phyloP scores from a whole-genome alignment of 2,797 vertebrate genomes.

The Manis crassicaudata region DNA sequence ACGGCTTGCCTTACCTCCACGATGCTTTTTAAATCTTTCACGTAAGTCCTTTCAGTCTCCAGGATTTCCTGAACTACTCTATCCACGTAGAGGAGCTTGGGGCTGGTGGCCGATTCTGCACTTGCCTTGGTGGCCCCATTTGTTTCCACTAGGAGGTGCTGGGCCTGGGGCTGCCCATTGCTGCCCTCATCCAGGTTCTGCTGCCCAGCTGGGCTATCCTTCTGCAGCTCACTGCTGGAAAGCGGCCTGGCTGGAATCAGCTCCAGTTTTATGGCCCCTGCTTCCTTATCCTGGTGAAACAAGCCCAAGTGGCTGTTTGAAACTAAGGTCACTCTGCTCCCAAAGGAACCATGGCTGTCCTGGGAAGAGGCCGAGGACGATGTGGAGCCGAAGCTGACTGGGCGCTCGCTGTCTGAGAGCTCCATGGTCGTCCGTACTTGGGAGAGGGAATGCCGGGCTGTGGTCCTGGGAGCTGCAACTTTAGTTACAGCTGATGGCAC shows the following conservation, averaged over 20 bases:
- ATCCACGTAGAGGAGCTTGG: constrained; percentile 95
- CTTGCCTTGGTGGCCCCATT: constrained; percentile 69
- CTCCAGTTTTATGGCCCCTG: constrained; percentile 94
- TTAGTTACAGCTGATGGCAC: constrained; percentile 89
- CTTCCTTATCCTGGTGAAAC: constrained; percentile 91
- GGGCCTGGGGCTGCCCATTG: constrained; percentile 71
- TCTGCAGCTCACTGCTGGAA: constrained; percentile 81
- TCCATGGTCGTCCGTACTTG: constrained; percentile 93
- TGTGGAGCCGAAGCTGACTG: constrained; percentile 97
- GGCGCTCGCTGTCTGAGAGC: constrained; percentile 94
- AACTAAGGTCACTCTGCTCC: constrained; percentile 93
- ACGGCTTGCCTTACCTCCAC: constrained; percentile 91
- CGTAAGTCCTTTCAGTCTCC: constrained; percentile 97
- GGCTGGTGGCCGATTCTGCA: constrained; percentile 87
- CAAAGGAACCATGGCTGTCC: constrained; percentile 97
- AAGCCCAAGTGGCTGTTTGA: constrained; percentile 90
- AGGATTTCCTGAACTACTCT: constrained; percentile 98
- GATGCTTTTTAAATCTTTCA: constrained; percentile 96
- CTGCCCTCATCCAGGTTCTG: constrained; percentile 64
- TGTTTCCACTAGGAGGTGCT: constrained; percentile 83
- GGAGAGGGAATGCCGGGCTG: constrained; percentile 82
- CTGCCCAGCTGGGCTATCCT: constrained; percentile 55
- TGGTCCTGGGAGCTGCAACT: constrained; percentile 85
- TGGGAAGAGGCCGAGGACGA: constrained; percentile 97
- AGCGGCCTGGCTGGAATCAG: constrained; percentile 91